A percentile compares a stretch with the other conserved stretches of the same genome.
These are phyloP conservation scores for Triplophysa siluroides DNA, from an alignment of 2,113 vertebrate genomes.

Conservation along the genomic window DNA sequence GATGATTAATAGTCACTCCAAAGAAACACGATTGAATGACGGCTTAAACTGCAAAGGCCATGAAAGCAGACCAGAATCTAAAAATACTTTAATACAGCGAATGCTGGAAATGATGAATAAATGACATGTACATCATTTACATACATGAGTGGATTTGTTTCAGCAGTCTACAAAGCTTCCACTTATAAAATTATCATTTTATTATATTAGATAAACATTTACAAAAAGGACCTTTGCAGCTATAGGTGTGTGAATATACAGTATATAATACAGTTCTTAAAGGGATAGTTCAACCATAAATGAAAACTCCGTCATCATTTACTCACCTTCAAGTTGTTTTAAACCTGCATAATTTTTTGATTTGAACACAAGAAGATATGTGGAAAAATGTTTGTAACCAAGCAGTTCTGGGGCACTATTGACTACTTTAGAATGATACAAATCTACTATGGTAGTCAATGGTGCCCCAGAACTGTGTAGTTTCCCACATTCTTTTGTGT, in stretches of 20 bases:
- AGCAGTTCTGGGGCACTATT: too few species aligned
- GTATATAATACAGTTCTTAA: not conserved
- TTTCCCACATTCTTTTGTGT: too few species aligned
- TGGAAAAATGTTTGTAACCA: too few species aligned
- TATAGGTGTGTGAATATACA: not conserved
- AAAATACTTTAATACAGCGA: not conserved
- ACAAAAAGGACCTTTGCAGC: not conserved
- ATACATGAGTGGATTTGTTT: not conserved
- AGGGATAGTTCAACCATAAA: too few species aligned
- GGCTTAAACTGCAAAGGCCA: not conserved
- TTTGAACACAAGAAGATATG: too few species aligned
- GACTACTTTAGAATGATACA: too few species aligned
- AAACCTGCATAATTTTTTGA: too few species aligned
- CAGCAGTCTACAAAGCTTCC: slow-evolving; percentile 1
- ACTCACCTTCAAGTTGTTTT: too few species aligned
- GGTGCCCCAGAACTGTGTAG: too few species aligned
- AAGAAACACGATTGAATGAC: slow-evolving; percentile 20
- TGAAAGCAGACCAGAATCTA: not conserved
- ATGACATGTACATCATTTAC: slow-evolving; percentile 19
- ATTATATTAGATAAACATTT: slow-evolving; percentile 7
- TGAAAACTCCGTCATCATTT: too few species aligned
- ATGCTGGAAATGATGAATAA: slow-evolving; percentile 10
- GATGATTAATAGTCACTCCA: slow-evolving; percentile 18
- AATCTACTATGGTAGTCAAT: too few species aligned
- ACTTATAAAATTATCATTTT: slow-evolving; percentile 39